A percentile compares a stretch with the other conserved stretches of the same genome.
Conservation (phyloP, 2,888 invertebrate species). For the Cremastinae sp. region DNA sequence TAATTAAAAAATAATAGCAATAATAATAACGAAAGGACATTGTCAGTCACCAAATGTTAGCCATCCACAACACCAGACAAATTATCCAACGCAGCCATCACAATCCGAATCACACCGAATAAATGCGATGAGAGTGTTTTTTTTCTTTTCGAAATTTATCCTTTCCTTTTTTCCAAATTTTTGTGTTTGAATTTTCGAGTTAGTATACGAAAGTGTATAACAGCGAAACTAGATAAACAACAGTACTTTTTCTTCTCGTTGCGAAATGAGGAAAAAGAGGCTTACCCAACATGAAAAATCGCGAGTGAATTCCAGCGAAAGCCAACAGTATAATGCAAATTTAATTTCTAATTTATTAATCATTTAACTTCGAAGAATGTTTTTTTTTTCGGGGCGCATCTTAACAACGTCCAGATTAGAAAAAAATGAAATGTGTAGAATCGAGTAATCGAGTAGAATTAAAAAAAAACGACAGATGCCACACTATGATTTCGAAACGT, state of each 20-base stretch:
- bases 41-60: slow-evolving; percentile 76
- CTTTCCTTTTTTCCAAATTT: slow-evolving; percentile 26
- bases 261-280: slow-evolving; percentile 57
- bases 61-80: slow-evolving; percentile 77
- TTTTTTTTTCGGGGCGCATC: slow-evolving; percentile 59
- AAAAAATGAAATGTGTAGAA: slow-evolving; percentile 36
- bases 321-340: slow-evolving; percentile 71
- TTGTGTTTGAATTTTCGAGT: slow-evolving; percentile 13
- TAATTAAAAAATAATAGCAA: slow-evolving; percentile 41
- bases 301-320: slow-evolving; percentile 73
- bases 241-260: slow-evolving; percentile 16
- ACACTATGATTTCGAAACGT: slow-evolving; percentile 57
- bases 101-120: slow-evolving; percentile 41
- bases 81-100: slow-evolving; percentile 71
- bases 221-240: slow-evolving; percentile 58
- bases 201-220: slow-evolving; percentile 63
- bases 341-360: slow-evolving; percentile 41
- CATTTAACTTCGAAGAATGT: slow-evolving; percentile 56
- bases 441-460: slow-evolving; percentile 56
- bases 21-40: slow-evolving; percentile 41
- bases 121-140: slow-evolving; percentile 57
- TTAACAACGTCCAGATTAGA: slow-evolving; percentile 51
- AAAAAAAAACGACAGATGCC: slow-evolving; percentile 59
- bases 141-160: slow-evolving; percentile 4
- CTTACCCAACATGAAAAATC: slow-evolving; percentile 67